Percentiles rank a stretch among this genome's conserved stretches.
Evolutionary conservation across 2,797 vertebrate genomes (phyloP).

Genomic region (Sebastolobus altivelis): DNA sequence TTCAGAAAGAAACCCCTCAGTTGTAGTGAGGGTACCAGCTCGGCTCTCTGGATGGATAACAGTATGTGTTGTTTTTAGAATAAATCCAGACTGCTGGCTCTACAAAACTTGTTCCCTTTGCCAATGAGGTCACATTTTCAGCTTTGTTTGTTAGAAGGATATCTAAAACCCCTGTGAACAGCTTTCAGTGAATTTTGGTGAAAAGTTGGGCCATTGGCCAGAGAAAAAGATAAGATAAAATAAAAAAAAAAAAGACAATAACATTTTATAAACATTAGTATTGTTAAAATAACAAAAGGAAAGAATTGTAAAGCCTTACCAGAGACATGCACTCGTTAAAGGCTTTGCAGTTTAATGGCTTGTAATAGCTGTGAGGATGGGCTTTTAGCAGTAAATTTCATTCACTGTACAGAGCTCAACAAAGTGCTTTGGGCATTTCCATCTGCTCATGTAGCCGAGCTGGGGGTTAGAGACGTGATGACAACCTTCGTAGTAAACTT

Average conservation of each 20-base stretch:
- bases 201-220: background rate
- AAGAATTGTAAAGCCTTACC: background rate
- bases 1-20: background rate
- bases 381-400: background rate
- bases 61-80: conserved; percentile 15
- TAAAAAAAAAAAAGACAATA: background rate
- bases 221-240: background rate
- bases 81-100: conserved; percentile 6
- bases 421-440: conserved; percentile 12
- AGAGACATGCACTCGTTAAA: background rate
- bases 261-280: background rate
- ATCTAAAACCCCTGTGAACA: background rate
- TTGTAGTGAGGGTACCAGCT: background rate
- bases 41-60: background rate
- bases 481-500: conserved; percentile 31
- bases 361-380: background rate
- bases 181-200: conserved; percentile 6
- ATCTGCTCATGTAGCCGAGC: conserved; percentile 22
- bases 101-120: background rate
- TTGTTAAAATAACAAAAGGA: conserved; percentile 2
- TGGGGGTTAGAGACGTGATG: conserved; percentile 3
- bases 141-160: background rate
- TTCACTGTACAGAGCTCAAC: conserved; percentile 7
- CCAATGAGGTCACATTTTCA: background rate
- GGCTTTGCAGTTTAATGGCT: background rate